phyloP scores from a whole-genome alignment of 2,797 vertebrate species.

The Remorina albescens region DNA sequence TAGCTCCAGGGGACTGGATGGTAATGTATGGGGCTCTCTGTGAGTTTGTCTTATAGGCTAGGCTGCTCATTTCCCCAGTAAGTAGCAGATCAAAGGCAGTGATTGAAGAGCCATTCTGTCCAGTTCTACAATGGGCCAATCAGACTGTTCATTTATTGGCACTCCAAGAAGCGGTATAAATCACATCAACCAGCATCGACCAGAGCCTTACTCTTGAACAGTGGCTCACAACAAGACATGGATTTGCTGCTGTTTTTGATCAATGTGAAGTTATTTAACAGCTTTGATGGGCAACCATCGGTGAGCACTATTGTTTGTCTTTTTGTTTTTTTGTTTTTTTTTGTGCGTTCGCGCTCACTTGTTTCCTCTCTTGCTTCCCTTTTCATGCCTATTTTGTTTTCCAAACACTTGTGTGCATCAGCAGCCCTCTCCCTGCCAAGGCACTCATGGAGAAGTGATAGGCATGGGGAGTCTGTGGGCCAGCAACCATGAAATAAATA shows the following conservation, averaged over 20 bases:
- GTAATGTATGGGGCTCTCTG: conserved; percentile 75
- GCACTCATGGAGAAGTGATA: conserved; percentile 81
- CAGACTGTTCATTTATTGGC: conserved; percentile 84
- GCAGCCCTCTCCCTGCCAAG: conserved; percentile 76
- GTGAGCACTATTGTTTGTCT: conserved; percentile 65
- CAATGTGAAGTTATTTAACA: conserved; percentile 85
- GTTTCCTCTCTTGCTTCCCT: conserved; percentile 64
- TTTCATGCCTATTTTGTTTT: conserved; percentile 80
- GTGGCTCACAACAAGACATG: conserved; percentile 85
- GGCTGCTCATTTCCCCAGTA: conserved; percentile 73
- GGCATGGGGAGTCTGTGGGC: conserved; percentile 81
- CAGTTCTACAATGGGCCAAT: conserved; percentile 79
- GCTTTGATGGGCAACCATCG: conserved; percentile 74
- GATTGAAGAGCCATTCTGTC: conserved; percentile 75
- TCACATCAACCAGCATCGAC: conserved; percentile 84
- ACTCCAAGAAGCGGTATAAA: conserved; percentile 82
- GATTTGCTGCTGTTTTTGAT: conserved; percentile 87
- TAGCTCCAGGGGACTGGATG: conserved; percentile 67
- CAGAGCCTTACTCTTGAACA: conserved; percentile 82
- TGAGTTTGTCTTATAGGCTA: conserved; percentile 70
- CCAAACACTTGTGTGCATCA: conserved; percentile 80
- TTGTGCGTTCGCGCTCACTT: conserved; percentile 41
- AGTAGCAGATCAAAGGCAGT: conserved; percentile 77
- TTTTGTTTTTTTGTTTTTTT: conserved; percentile 66
- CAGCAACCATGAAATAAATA: conserved; percentile 90